phyloP scores from a whole-genome alignment of 2,113 vertebrate genomes.

The Electrona antarctica region DNA sequence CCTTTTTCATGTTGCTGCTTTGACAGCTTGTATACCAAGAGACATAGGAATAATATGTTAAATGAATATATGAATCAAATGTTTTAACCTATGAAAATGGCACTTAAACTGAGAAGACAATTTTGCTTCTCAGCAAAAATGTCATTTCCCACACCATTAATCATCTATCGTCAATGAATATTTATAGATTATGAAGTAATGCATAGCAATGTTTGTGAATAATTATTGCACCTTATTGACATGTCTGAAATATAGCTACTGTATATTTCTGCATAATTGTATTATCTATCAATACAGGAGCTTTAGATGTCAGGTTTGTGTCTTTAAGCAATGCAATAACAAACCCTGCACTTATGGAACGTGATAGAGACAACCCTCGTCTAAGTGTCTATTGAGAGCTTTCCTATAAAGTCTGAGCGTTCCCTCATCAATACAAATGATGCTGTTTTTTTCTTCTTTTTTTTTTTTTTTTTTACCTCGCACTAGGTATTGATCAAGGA shows the following conservation, averaged over 20 bases:
- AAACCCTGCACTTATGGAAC: constrained; percentile 39
- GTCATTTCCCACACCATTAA: constrained; percentile 25
- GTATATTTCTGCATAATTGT: constrained; percentile 50
- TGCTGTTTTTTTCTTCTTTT: constrained; percentile 20
- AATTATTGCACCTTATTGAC: too few species aligned
- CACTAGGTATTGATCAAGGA: constrained; percentile 58
- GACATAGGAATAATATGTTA: neutral
- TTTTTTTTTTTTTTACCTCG: constrained; percentile 36
- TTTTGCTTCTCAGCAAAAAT: constrained; percentile 38
- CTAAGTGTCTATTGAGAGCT: constrained; percentile 48
- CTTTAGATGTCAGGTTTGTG: constrained; percentile 38
- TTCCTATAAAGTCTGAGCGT: constrained; percentile 40
- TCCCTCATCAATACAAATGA: constrained; percentile 61
- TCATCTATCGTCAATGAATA: too few species aligned
- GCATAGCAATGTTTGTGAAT: too few species aligned
- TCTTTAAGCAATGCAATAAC: constrained; percentile 47
- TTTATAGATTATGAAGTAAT: too few species aligned
- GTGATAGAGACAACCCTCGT: constrained; percentile 43
- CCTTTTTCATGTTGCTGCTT: neutral
- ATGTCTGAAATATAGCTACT: constrained; percentile 20
- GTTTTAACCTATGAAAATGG: too few species aligned
- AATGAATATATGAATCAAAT: neutral
- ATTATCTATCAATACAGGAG: constrained; percentile 58
- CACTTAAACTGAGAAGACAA: neutral
- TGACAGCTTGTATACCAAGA: constrained; percentile 30